Percentiles rank a stretch among this genome's conserved stretches.
These are phyloP conservation scores for Gallirallus australis DNA, from an alignment of 2,797 vertebrate genomes.

Conservation along the genomic window DNA sequence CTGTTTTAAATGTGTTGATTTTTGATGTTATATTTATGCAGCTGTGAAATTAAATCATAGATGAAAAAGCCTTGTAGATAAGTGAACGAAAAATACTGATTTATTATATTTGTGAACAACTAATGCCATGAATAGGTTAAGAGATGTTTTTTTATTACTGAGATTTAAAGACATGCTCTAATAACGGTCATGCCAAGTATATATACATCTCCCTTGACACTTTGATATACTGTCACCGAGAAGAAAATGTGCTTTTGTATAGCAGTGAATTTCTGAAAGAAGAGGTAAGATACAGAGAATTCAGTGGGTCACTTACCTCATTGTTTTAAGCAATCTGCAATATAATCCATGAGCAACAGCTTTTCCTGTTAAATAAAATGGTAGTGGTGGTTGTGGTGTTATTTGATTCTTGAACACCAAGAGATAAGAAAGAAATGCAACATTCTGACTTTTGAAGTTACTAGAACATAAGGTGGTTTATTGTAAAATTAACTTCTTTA, in stretches of 20 bases:
- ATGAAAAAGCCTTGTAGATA: not conserved
- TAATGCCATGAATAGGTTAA: not conserved
- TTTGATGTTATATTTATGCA: conserved; percentile 7
- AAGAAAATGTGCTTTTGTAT: not conserved
- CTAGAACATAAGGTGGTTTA: not conserved
- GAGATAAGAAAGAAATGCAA: not conserved
- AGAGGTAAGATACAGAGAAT: not conserved
- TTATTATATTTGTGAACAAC: not conserved
- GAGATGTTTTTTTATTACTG: not conserved
- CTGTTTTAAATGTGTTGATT: conserved; percentile 28
- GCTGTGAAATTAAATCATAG: conserved; percentile 54
- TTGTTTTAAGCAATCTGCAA: not conserved
- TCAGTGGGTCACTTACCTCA: not conserved
- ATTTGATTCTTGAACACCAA: not conserved
- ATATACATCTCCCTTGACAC: not conserved
- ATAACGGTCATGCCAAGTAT: not conserved
- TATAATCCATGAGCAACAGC: not conserved
- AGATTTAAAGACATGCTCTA: not conserved
- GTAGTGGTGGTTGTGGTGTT: not conserved
- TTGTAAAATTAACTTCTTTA: not conserved
- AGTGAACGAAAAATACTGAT: not conserved
- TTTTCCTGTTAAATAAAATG: not conserved
- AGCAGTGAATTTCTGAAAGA: not conserved
- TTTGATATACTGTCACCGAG: not conserved
- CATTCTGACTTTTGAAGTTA: not conserved